Evolutionary conservation across 2,888 invertebrate species (phyloP), one percentile per base, ranked within the genome.

Genomic region (Dendrolimus pini): DNA sequence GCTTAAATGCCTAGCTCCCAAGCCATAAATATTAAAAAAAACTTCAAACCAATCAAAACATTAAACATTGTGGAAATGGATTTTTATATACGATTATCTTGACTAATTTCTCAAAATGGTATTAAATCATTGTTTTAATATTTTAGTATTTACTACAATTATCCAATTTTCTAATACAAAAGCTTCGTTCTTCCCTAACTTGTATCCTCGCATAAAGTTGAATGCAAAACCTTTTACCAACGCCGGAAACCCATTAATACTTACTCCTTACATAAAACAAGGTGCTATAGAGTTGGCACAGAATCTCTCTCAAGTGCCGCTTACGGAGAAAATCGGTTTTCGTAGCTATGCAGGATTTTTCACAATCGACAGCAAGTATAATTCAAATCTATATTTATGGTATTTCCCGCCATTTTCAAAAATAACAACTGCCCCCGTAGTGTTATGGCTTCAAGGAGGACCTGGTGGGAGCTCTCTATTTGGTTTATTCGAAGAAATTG

Each of bases 381-480:
- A 92, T 59, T 92, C 93, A 2, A 93, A 94, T 75, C 78, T 92
- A 61, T 94, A 92, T 75, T 93, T 94, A 78, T 94, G 94, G 94
- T 94, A 93, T 69, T 93, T 94, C 68, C 93, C 93, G 13, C 84
- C 93, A 1, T 81, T 87, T 68, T 80, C 76, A 7, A 79, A 81
- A 54, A 71, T 76, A 12, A 66, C 74, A 42, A 71, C 75, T 3
- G 91, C 92, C 0, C 92, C 93, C 1, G 77, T 93, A 0, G 58
- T 92, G 1, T 70, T 93, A 1, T 93, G 93, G 93, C 79, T 93
- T 0, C 92, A 93, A 78, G 93, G 93, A 1, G 93, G 93, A 0
- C 93, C 93, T 0, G 93, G 93, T 1, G 90, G 83, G 0, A 91
- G 91, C 55, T 92, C 92, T 0, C 69, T 93, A 41, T 92, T 85